Evolutionary conservation across 2,797 vertebrate species (phyloP), one percentile per base, ranked within the genome.

Genomic region (Valencia hispanica): DNA sequence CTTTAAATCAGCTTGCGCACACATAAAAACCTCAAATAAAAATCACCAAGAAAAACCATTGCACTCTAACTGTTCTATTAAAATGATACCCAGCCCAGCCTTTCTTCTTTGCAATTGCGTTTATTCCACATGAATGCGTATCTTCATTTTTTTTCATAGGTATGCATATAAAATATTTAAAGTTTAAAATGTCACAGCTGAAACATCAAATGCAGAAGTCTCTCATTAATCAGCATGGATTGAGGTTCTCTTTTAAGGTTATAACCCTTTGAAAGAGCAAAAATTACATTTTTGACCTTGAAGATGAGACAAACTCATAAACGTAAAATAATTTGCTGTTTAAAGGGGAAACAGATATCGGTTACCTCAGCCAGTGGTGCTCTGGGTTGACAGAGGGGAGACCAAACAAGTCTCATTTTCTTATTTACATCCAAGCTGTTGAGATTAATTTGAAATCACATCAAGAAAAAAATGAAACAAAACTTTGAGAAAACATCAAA

Each of bases 201-300:
- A 96, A 96, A 96, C 96, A 96, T 96, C 96, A 96, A 96, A 96
- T 95, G 94, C 92, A 74, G 84, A 91, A 94, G 94, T 94, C 95
- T 93, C 92, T 96, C 94, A 96, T 96, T 96, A 96, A 96, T 96
- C 95, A 96, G 94, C 92, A 78, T 83, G 95, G 96, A 95, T 94
- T 94, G 95, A 94, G 93, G 94, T 94, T 95, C 94, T 95, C 96
- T 96, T 96, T 96, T 96, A 95, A 96, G 95, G 96, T 95, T 96
- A 96, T 96, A 96, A 96, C 96, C 96, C 95, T 96, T 96, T 96
- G 95, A 96, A 96, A 96, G 96, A 96, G 95, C 96, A 96, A 96
- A 96, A 96, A 96, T 96, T 95, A 96, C 95, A 96, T 96, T 96
- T 96, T 95, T 96, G 95, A 96, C 96, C 96, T 96, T 96, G 95